Conservation (phyloP, 2,113 vertebrate genomes). For the Corvus hawaiiensis region DNA sequence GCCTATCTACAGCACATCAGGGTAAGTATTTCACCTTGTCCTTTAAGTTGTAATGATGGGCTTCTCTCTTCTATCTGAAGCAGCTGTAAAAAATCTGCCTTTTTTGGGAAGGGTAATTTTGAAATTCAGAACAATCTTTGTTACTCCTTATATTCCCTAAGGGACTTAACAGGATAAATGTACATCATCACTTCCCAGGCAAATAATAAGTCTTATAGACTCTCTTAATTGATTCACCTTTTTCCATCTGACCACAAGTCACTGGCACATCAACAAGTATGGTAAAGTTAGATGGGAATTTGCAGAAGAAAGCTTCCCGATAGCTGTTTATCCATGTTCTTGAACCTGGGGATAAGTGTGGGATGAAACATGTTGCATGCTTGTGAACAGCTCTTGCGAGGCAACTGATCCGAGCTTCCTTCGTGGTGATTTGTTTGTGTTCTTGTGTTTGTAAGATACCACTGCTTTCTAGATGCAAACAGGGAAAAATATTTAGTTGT, state of each 20-base stretch:
- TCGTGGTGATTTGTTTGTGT: neutral
- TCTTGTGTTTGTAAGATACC: neutral
- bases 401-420: neutral
- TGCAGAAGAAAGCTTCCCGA: neutral
- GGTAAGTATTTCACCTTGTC: neutral
- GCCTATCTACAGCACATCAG: neutral
- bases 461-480: neutral
- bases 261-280: neutral
- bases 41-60: neutral
- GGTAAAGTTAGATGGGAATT: neutral
- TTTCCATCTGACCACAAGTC: neutral
- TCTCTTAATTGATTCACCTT: neutral
- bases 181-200: neutral
- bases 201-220: neutral
- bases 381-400: neutral
- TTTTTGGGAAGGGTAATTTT: neutral
- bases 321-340: neutral
- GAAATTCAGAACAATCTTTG: neutral
- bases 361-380: neutral
- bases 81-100: neutral
- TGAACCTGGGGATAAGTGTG: neutral
- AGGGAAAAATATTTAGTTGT: neutral
- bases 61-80: neutral
- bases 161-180: neutral
- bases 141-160: neutral